Percentiles rank a stretch among this genome's conserved stretches.
Evolutionary conservation across 2,113 vertebrate species (phyloP).

Genomic region (Alces alces): DNA sequence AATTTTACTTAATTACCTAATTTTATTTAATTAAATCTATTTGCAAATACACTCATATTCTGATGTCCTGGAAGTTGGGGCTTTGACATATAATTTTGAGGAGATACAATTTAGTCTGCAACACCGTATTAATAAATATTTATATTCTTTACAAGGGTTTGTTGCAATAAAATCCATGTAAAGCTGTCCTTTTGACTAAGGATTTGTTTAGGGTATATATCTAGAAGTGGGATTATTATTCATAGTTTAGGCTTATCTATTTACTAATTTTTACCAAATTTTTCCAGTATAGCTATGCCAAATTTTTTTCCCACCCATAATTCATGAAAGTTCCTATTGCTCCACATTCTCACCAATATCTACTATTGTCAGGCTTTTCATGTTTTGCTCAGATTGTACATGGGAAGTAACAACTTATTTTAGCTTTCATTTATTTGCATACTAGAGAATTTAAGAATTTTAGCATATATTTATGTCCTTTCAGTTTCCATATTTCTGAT

Average conservation of each 20-base stretch:
- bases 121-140: neutral
- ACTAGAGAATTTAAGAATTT: neutral
- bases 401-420: neutral
- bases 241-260: neutral
- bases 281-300: neutral
- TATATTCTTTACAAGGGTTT: neutral
- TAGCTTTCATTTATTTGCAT: neutral
- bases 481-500: neutral
- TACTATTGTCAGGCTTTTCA: neutral
- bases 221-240: neutral
- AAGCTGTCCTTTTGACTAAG: neutral
- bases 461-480: neutral
- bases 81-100: neutral
- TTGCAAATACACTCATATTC: neutral
- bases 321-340: neutral
- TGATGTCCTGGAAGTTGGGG: neutral
- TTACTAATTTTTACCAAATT: neutral
- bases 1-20: neutral
- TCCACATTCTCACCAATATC: neutral
- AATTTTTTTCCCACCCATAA: neutral
- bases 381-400: neutral
- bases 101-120: neutral
- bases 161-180: neutral
- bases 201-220: neutral
- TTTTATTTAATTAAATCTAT: neutral